Base-by-base conservation (phyloP, 2,113 vertebrate species). In the Athene cunicularia region DNA sequence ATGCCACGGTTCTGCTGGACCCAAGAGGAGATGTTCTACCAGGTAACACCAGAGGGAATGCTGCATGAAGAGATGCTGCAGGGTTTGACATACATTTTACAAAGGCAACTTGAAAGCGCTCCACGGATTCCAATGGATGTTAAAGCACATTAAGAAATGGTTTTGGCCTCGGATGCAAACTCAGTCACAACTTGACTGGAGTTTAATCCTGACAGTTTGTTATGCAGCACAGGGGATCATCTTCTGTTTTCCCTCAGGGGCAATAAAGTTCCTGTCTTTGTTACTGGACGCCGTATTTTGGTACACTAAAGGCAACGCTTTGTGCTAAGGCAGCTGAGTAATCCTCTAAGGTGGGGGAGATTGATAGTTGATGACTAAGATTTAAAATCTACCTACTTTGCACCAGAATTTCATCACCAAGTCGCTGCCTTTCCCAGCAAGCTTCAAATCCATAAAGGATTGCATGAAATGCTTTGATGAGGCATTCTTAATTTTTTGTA, bases 401-500 rank as follows among this genome's bases (percentile, higher is more conserved):
- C 11, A 18, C 11, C 20, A 47, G 86, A 79, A 45, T 95, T 95
- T 96, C 88, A 13, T 79, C 88, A 93, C 68, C 67, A 39, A 53
- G 27, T 70, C 5, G 0, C n/a, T n/a, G 75, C 55, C 47, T 89
- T 93, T 95, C 80, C 86, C 92, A 45, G 64, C 2, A 2, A 90
- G 60, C 33, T 55, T 49, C 9, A 86, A 86, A 89, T 77, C 94
- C 53, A 5, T 26, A 4, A 3, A 70, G 80, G 68, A 84, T 60
- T 52, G 41, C 60, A 49, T 55, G 39, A 49, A 89, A 67, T 2
- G 47, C 92, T 97, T 97, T 95, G 90, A 95, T 86, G 92, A 84
- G 47, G 18, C 6, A 3, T 67, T 59, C 63, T 68, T n/a, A 58
- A 39, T 72, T 53, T 79, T 47, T 55, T 45, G 72, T 71, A 88